Percentiles rank a stretch among this genome's conserved stretches.
Evolutionary conservation across 2,797 vertebrate species (phyloP).

Genomic region (Syngnathus rostellatus): DNA sequence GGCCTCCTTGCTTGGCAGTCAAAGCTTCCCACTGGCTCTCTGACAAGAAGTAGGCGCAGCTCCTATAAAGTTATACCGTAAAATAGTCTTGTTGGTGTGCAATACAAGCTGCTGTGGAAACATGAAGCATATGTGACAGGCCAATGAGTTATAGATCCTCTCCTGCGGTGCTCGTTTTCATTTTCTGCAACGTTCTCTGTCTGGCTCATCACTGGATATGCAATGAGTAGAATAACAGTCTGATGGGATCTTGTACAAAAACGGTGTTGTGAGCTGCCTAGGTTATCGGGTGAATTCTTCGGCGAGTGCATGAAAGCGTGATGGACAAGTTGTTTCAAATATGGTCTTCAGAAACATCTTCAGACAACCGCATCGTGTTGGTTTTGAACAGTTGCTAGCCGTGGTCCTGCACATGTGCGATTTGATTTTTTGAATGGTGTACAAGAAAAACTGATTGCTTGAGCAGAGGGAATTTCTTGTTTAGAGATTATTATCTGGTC

Average conservation of each 20-base stretch:
- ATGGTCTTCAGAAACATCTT: no score
- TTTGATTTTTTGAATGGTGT: no score
- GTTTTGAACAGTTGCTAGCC: no score
- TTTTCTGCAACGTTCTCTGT: neutral
- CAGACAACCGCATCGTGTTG: no score
- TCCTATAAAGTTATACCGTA: conserved; percentile 51
- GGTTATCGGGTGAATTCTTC: no score
- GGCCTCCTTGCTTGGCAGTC: conserved; percentile 59
- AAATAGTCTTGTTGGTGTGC: conserved; percentile 25
- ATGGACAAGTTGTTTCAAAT: no score
- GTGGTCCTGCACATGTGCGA: no score
- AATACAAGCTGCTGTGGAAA: conserved; percentile 29
- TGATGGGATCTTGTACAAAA: neutral
- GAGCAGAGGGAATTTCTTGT: no score
- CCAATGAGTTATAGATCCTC: neutral
- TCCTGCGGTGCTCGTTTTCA: neutral
- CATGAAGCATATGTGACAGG: conserved; percentile 18
- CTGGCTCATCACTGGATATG: neutral
- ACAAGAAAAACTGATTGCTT: no score
- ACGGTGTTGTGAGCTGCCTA: neutral
- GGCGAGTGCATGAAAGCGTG: no score
- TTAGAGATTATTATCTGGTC: no score
- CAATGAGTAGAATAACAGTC: conserved; percentile 16
- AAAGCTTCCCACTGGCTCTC: conserved; percentile 54
- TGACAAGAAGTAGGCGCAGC: conserved; percentile 42